These are phyloP conservation scores for Zingel zingel DNA, from an alignment of 2,113 vertebrate genomes.

Conservation along the genomic window DNA sequence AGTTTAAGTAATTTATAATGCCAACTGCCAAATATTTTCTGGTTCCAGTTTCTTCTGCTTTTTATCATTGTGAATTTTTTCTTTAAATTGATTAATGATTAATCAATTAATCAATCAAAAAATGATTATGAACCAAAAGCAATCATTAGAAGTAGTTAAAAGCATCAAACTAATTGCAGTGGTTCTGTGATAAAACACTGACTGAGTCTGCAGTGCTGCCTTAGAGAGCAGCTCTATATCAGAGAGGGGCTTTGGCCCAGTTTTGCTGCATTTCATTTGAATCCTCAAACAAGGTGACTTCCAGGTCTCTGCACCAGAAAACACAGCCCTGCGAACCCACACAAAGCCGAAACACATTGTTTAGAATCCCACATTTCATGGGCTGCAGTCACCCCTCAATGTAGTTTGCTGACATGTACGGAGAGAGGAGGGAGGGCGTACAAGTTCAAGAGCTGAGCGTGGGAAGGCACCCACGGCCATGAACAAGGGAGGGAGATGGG, in stretches of 20 bases:
- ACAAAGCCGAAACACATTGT: conserved; percentile 28
- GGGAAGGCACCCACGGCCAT: conserved; percentile 74
- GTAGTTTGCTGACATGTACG: conserved; percentile 52
- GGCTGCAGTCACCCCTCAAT: conserved; percentile 34
- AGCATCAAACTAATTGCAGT: conserved; percentile 8
- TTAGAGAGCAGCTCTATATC: conserved; percentile 25
- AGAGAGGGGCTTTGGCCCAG: conserved; percentile 38
- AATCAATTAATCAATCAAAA: background rate
- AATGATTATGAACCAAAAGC: background rate
- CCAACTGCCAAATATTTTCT: background rate
- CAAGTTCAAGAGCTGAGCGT: conserved; percentile 78
- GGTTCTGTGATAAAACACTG: conserved; percentile 9
- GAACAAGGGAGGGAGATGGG: conserved; percentile 63
- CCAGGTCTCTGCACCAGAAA: conserved; percentile 62
- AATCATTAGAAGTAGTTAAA: conserved; percentile 10
- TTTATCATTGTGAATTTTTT: background rate
- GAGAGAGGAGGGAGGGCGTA: conserved; percentile 42
- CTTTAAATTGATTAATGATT: background rate
- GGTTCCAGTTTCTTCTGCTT: background rate
- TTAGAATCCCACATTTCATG: conserved; percentile 46
- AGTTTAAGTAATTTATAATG: background rate
- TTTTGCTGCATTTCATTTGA: conserved; percentile 65
- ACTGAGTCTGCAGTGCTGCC: conserved; percentile 10
- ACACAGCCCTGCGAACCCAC: background rate
- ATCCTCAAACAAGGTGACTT: conserved; percentile 65